Base-by-base conservation (phyloP, 1,140 invertebrate genomes). In the Asbolus verrucosus region DNA sequence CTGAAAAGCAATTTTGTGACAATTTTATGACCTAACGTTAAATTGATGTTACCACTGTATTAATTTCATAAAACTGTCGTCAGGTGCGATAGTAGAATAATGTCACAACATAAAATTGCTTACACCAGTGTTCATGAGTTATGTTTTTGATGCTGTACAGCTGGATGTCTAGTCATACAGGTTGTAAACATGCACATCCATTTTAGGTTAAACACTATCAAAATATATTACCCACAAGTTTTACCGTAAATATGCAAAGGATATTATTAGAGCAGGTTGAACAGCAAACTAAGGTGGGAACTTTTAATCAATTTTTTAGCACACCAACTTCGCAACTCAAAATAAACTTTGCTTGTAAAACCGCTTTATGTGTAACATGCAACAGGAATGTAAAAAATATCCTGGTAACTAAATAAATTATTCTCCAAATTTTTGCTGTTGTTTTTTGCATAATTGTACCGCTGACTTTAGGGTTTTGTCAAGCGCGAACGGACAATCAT, bases 221-320 rank as follows among this genome's bases (percentile, higher is more conserved):
- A 50, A 50, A 50, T 50, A 50, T 50, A 50, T 50, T 50, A 21
- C 41, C 41, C 6, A 46, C 43, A 50, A 19, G 43, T 50, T 50
- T n/a, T 18, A 50, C 43, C 1, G 16, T 50, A 50, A 50, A 50
- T 50, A 50, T 50, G 16, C 43, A 50, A 15, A 13, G 21, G 43
- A 21, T 50, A 50, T 50, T 50, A 18, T 50, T 50, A 50, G 43
- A 50, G 16, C 8, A 11, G 18, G 8, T 50, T 21, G 18, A 13
- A 18, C 1, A 50, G 21, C 43, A 21, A 50, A 50, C 33, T 11
- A 11, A n/a, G 18, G 43, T 19, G 43, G 16, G 43, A 50, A 36
- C 24, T 21, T 50, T 50, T 50, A 50, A 50, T 50, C 43, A 50
- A 18, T 21, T 19, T 50, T 46, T 50, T 50, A 14, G 21, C 43